phyloP scores from a whole-genome alignment of 2,888 invertebrate species.

The Cryptocephalus moraei region DNA sequence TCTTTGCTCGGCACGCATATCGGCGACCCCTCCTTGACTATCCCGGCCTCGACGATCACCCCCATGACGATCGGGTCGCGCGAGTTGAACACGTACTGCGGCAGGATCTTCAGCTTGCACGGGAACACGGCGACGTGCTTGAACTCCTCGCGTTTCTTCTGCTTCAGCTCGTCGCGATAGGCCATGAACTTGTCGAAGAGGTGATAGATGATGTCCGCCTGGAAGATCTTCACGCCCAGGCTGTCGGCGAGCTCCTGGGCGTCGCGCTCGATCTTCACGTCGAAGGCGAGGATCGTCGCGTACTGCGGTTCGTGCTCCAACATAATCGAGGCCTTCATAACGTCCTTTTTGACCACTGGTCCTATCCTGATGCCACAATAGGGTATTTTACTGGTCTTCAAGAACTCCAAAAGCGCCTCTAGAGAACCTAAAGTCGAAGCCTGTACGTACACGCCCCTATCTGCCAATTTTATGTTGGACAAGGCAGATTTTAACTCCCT shows the following conservation, averaged over 20 bases:
- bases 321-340: constrained; percentile 99
- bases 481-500: constrained; percentile 81
- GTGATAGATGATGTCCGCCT: constrained; percentile 99
- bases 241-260: constrained; percentile 96
- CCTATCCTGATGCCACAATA: constrained; percentile 98
- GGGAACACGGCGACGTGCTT: constrained; percentile 98
- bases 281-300: constrained; percentile 98
- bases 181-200: constrained; percentile 95
- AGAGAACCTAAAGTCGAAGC: constrained; percentile 98
- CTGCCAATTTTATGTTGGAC: constrained; percentile 82
- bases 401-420: constrained; percentile 91
- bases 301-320: constrained; percentile 94
- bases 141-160: constrained; percentile 87
- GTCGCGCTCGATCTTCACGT: constrained; percentile 96
- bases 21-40: constrained; percentile 93
- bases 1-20: constrained; percentile 95
- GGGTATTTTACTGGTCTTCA: constrained; percentile 85
- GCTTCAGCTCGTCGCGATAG: constrained; percentile 82
- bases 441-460: constrained; percentile 96
- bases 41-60: constrained; percentile 90
- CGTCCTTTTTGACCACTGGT: constrained; percentile 97
- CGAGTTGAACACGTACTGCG: constrained; percentile 94
- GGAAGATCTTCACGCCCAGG: constrained; percentile 90
- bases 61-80: constrained; percentile 97
- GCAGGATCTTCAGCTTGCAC: constrained; percentile 76